Evolutionary conservation across 2,113 vertebrate genomes (phyloP), one percentile per base, ranked within the genome.

Genomic region (Aleadryas rufinucha): DNA sequence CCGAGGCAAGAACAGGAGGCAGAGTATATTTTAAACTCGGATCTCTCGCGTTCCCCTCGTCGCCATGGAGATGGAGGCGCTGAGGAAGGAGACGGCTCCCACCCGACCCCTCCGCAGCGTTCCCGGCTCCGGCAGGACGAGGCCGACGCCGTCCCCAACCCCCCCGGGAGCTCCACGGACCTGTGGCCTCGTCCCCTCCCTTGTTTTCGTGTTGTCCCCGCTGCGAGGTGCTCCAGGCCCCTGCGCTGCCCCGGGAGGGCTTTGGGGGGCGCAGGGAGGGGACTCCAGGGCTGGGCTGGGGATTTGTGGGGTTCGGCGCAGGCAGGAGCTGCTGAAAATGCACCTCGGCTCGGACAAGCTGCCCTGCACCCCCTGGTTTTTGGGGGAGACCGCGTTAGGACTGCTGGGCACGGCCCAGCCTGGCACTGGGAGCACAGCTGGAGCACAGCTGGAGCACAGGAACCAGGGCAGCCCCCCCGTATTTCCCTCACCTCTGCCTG

Each of bases 1-100:
- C 95, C 99, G 99, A 94, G 99, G 99, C 86, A 99, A 99, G 97
- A 99, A 97, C 98, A 98, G 99, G 86, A 96, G 99, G 80, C 99
- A 99, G 95, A 99, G 99, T 91, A 99, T 99, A 98, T 99, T 99
- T 98, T 99, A 98, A 97, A 97, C 71, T 4, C 6, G 68, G 77
- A 75, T 80, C 57, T 80, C 57, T 84, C 35, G 1, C 2, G 2
- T 17, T 90, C 82, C 56, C 78, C 54, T 33, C 30, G 89, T 92
- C 79, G 53, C 89, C 78, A 57, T 85, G 94, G 94, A 96, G 70
- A 96, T 66, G 20, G 63, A 35, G 76, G 86, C 94, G 57, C 93
- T 33, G 95, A 64, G 90, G 17, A 13, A 45, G 93, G 95, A 94
- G 94, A 65, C 1, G 30, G 93, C 94, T 96, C 69, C 87, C 83